phyloP scores from a whole-genome alignment of 35 echinoderm and acorn worm genomes.

The Holothuria glaberrima region DNA sequence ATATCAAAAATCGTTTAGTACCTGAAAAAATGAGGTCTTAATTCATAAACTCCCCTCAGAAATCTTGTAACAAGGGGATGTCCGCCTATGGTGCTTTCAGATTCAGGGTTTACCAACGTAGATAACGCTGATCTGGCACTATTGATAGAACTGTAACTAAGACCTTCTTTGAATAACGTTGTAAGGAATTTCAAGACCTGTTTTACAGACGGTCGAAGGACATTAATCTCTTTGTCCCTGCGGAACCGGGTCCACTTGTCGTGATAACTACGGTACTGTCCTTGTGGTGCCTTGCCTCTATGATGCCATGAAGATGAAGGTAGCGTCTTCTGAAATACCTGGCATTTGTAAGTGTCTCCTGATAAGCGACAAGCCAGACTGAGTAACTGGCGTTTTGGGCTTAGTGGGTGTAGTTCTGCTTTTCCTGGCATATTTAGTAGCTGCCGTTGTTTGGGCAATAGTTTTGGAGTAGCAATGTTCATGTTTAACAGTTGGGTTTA shows the following conservation, averaged over 20 bases:
- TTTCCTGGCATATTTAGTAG: not conserved
- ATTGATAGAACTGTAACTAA: slow-evolving; percentile 64
- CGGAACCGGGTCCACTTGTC: slow-evolving; percentile 61
- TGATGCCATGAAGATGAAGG: slow-evolving; percentile 60
- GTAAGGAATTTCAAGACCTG: slow-evolving; percentile 37
- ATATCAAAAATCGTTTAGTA: slow-evolving; percentile 61
- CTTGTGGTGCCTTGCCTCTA: slow-evolving; percentile 61
- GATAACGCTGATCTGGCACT: slow-evolving; percentile 66
- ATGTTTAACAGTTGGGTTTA: slow-evolving; percentile 28
- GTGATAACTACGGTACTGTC: too few relatives aligned
- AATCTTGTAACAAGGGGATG: not conserved
- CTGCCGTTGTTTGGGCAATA: not conserved
- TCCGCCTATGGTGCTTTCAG: not conserved
- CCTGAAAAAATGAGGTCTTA: not conserved
- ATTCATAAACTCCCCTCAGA: slow-evolving; percentile 1
- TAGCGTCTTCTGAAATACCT: slow-evolving; percentile 57
- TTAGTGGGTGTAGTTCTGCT: slow-evolving; percentile 36
- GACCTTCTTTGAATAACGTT: slow-evolving; percentile 17
- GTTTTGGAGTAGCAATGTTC: not conserved
- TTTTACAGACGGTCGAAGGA: not conserved
- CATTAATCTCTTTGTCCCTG: slow-evolving; percentile 8
- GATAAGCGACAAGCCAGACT: slow-evolving; percentile 68
- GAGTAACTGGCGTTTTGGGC: not conserved
- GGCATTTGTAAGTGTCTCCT: slow-evolving; percentile 50
- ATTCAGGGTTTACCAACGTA: slow-evolving; percentile 7